A percentile compares a stretch with the other conserved stretches of the same genome.
Conservation (phyloP, 2,797 vertebrate species). For the Scolopax bukidnonensis region DNA sequence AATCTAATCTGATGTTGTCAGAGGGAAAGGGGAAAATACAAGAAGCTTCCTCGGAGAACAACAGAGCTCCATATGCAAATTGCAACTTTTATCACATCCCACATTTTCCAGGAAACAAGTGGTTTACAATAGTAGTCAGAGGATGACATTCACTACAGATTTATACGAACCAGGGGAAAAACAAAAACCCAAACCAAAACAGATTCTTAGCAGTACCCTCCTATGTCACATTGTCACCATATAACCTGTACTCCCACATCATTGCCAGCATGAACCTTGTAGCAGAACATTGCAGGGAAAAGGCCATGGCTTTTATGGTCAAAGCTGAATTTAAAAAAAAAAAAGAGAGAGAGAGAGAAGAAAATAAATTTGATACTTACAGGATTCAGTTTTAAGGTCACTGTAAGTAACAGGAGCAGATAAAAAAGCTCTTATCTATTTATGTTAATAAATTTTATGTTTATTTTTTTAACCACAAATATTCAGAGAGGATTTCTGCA, state of each 20-base stretch:
- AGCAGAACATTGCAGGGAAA: background rate
- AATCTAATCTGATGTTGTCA: background rate
- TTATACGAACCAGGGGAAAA: background rate
- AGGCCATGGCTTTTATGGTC: background rate
- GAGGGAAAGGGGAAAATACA: background rate
- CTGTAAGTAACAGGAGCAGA: background rate
- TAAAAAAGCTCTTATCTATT: background rate
- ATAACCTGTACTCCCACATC: background rate
- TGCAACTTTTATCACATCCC: background rate
- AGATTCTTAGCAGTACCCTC: background rate
- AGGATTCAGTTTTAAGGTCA: background rate
- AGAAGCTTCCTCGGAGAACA: background rate
- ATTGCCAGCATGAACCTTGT: background rate
- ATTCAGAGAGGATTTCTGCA: background rate
- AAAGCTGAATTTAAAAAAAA: background rate
- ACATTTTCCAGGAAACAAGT: slow-evolving; percentile 29
- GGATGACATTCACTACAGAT: background rate
- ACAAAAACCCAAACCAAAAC: background rate
- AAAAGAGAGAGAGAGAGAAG: background rate
- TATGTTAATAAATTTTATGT: background rate
- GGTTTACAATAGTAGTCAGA: background rate
- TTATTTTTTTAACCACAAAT: background rate
- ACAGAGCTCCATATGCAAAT: background rate
- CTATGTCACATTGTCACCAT: background rate
- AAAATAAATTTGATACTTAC: background rate